Evolutionary conservation across 2,888 invertebrate genomes (phyloP).

Genomic region (Kryphioiulus occultus): DNA sequence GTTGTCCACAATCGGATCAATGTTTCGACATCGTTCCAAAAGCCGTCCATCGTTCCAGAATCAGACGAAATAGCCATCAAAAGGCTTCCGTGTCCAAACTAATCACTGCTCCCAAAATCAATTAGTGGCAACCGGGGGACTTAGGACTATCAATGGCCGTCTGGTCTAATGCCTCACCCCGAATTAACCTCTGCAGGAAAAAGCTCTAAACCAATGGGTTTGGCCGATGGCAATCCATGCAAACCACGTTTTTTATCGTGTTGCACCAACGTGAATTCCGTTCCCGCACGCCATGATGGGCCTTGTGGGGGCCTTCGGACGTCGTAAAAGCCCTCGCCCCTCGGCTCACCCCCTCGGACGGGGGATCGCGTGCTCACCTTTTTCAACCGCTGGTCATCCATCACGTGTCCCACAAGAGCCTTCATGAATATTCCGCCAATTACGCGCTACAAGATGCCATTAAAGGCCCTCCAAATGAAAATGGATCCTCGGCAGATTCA

Average conservation of each 20-base stretch:
- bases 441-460: conserved; percentile 39
- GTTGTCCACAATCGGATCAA: background rate
- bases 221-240: background rate
- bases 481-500: conserved; percentile 33
- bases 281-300: background rate
- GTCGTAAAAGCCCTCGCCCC: background rate
- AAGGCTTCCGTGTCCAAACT: conserved; percentile 18
- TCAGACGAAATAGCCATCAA: background rate
- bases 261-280: background rate
- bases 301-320: background rate
- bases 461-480: conserved; percentile 24
- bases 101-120: conserved; percentile 11
- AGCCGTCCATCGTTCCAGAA: conserved; percentile 28
- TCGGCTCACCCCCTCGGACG: background rate
- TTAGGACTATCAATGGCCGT: conserved; percentile 31
- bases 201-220: conserved; percentile 31
- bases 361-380: background rate
- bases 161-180: conserved; percentile 29
- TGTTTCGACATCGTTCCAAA: background rate
- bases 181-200: conserved; percentile 11
- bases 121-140: background rate
- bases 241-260: background rate
- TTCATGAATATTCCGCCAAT: conserved; percentile 43
- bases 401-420: conserved; percentile 42
- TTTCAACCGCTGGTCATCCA: conserved; percentile 33